Evolutionary conservation across 2,113 vertebrate species (phyloP), one percentile per base, ranked within the genome.

Genomic region (Notarius lentiginosus): DNA sequence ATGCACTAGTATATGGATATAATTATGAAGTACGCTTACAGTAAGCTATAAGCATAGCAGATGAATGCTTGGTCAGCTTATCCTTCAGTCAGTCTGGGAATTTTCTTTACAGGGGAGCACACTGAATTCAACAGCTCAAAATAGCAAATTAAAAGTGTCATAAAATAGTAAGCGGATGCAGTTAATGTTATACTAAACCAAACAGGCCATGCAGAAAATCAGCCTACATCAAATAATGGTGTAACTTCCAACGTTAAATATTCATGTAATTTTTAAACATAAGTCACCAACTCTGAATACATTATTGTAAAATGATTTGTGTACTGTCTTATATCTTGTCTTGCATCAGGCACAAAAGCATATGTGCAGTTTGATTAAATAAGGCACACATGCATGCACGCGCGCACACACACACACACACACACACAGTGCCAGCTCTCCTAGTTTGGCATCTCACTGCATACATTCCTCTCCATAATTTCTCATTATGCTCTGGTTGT

Each of bases 291-390:
- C 41, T 41, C 4, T 41, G 41, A 41, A 41, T 41, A 41, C 41
- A 70, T 58, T 81, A 82, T n/a, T 86, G 85, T 6, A 15, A 83
- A 87, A 81, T 86, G 51, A 56, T 91, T 91, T 90, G 72, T 79
- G 41, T 60, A 81, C 34, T 41, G 47, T 86, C 79, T 55, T 83
- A 22, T 22, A 73, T 73, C 47, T 3, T 41, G 34, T 5, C 41
- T 12, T 75, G 11, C 41, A 56, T 83, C 55, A 24, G 63, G 51
- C 84, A 41, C 41, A 84, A 88, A 80, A 58, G 81, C 75, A 87
- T 77, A 7, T 86, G 87, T 90, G 8, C 66, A 83, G 92, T 89
- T 87, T 85, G 84, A 85, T 92, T 55, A 82, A 22, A 14, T 70
- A 70, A 15, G 7, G 41, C 41, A 4, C 20, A 75, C 34, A 75